Conservation (phyloP, 1,140 invertebrate genomes). For the Hestina assimilis region DNA sequence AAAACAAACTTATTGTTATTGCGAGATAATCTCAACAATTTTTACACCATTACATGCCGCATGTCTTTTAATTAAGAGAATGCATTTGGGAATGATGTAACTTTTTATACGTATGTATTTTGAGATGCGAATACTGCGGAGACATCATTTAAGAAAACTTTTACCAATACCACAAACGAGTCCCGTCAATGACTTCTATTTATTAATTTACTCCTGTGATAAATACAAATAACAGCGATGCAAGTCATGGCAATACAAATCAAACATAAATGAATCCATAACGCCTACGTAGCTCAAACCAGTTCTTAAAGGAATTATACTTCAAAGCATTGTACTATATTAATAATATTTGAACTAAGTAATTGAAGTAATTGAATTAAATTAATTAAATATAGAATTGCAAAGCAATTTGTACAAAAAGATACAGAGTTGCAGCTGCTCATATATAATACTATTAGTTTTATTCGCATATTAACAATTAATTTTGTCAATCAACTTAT, state of each 20-base stretch:
- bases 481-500: constrained; percentile 16
- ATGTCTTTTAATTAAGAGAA: constrained; percentile 23
- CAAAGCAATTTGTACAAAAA: neutral
- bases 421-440: neutral
- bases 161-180: neutral
- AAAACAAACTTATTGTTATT: constrained; percentile 11
- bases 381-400: no score
- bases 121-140: neutral
- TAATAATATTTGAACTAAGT: no score
- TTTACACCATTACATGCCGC: constrained; percentile 21
- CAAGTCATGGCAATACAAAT: constrained; percentile 1
- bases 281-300: constrained; percentile 5
- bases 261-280: constrained; percentile 15
- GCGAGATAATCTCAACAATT: constrained; percentile 25
- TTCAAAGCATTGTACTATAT: no score
- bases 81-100: constrained; percentile 9
- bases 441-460: neutral
- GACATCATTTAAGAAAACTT: neutral
- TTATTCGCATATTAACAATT: neutral
- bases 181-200: no score
- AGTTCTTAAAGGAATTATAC: constrained; percentile 6
- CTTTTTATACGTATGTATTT: constrained; percentile 16
- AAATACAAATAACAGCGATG: neutral
- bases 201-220: no score
- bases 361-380: no score